Conservation (phyloP, 2,888 invertebrate genomes). For the Noctua janthe region DNA sequence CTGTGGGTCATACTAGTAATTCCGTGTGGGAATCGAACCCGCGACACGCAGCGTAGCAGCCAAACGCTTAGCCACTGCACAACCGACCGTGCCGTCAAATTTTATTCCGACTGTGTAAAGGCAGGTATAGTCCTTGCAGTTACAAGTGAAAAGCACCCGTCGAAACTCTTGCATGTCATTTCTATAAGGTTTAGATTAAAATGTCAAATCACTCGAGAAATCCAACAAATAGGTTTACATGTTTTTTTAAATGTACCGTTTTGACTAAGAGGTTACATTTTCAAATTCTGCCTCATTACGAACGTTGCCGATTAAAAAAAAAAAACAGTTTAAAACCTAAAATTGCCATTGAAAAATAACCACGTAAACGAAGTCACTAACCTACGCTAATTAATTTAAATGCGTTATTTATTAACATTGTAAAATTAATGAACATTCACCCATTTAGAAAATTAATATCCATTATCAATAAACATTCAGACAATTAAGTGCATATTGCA, state of each 20-base stretch:
- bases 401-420: constrained; percentile 6
- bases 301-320: not conserved
- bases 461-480: constrained; percentile 6
- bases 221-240: not conserved
- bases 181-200: not conserved
- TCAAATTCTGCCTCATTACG: not conserved
- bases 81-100: no score
- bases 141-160: not conserved
- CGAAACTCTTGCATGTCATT: not conserved
- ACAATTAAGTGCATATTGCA: constrained; percentile 36
- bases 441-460: constrained; percentile 3
- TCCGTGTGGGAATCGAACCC: no score
- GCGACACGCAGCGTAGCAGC: no score
- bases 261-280: not conserved
- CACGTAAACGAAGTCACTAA: not conserved
- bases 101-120: no score
- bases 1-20: no score
- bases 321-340: not conserved
- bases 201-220: not conserved
- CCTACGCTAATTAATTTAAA: not conserved
- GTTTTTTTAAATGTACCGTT: not conserved
- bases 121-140: not conserved
- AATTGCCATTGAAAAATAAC: not conserved
- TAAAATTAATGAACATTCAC: constrained; percentile 52
- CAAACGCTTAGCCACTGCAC: no score